Percentiles rank a stretch among this genome's conserved stretches.
Conservation (phyloP, 1,140 invertebrate species). For the Goniozus legneri region DNA sequence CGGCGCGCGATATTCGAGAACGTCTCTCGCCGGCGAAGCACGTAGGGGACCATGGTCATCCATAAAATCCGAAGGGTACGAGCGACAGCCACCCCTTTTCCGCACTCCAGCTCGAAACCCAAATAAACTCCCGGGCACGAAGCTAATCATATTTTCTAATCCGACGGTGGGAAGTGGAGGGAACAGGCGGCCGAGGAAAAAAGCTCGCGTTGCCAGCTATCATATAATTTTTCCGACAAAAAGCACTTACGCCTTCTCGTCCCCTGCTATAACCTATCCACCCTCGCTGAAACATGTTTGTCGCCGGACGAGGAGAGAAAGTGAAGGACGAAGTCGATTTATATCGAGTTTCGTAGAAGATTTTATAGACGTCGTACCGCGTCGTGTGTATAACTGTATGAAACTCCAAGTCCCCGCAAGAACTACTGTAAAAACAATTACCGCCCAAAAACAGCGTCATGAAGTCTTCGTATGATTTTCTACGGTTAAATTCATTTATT, state of each 20-base stretch:
- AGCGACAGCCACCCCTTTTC: conserved; percentile 26
- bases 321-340: conserved; percentile 42
- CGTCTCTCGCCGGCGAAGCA: conserved; percentile 18
- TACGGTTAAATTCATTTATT: no score
- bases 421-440: no score
- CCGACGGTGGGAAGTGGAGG: conserved; percentile 32
- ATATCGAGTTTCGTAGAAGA: conserved; percentile 45
- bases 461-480: no score
- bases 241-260: conserved; percentile 49
- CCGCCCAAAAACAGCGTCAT: no score
- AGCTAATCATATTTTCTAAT: conserved; percentile 55
- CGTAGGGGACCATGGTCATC: conserved; percentile 29
- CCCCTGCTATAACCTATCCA: conserved; percentile 39
- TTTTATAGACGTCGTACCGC: conserved; percentile 31
- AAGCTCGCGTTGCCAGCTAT: conserved; percentile 44
- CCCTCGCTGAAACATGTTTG: conserved; percentile 41
- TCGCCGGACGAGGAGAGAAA: conserved; percentile 25
- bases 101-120: conserved; percentile 16
- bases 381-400: no score
- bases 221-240: conserved; percentile 53
- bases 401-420: no score
- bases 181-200: conserved; percentile 27
- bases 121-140: conserved; percentile 37
- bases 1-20: conserved; percentile 14
- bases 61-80: conserved; percentile 37